These are phyloP conservation scores for Melanotaenia boesemani DNA, from an alignment of 2,797 vertebrate genomes.

Conservation along the genomic window DNA sequence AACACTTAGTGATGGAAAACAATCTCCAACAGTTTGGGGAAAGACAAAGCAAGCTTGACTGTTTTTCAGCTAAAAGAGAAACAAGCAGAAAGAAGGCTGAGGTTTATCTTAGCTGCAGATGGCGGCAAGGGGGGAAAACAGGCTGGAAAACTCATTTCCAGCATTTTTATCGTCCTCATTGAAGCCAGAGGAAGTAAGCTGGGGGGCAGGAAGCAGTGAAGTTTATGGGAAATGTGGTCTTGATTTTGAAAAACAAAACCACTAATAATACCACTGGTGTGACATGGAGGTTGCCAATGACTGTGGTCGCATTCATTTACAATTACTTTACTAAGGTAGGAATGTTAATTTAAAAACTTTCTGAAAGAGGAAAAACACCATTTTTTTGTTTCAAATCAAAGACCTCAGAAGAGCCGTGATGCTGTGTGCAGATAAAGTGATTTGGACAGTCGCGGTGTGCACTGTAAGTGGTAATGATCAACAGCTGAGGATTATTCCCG, in stretches of 20 bases:
- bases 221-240: conserved; percentile 71
- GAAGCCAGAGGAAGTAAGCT: conserved; percentile 44
- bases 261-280: conserved; percentile 48
- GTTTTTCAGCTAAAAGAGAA: conserved; percentile 23
- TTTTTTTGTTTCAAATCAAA: conserved; percentile 21
- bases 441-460: neutral
- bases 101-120: conserved; percentile 32
- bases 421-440: conserved; percentile 23
- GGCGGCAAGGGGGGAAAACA: conserved; percentile 17
- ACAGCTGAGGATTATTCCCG: conserved; percentile 45
- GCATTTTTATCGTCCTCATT: conserved; percentile 49
- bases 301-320: conserved; percentile 8
- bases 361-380: conserved; percentile 12
- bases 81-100: neutral
- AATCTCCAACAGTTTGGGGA: neutral
- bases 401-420: conserved; percentile 22
- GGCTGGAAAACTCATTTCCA: conserved; percentile 56
- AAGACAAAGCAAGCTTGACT: conserved; percentile 6
- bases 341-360: conserved; percentile 33
- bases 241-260: conserved; percentile 57
- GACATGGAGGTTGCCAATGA: conserved; percentile 27
- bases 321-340: conserved; percentile 11
- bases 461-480: conserved; percentile 9
- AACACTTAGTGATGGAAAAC: neutral
- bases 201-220: conserved; percentile 64